Base-by-base conservation (phyloP, 2,888 invertebrate species). In the Caenorhabditis drosophilae region DNA sequence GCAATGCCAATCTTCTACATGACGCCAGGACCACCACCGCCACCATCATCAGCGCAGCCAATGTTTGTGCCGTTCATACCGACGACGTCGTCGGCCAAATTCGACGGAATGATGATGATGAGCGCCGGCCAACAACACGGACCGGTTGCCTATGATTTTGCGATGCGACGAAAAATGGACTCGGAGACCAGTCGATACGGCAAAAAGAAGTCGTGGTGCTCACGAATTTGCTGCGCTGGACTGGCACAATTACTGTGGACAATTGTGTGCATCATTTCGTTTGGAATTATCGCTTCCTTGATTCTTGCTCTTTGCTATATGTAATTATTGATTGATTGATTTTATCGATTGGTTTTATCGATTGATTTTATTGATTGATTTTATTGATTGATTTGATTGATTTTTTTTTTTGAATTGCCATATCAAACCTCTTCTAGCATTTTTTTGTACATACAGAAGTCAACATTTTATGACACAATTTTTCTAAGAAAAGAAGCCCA, bases 211-310 rank as follows among this genome's bases (percentile, higher is more conserved):
- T 38, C 47, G 0, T 64, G 54, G 55, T 64, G 64, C 16, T 58
- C 58, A 15, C 35, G 55, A 20, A 74, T 72, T 35, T 77, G 77
- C 45, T 77, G 77, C 52, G 75, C 68, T 7, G 77, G 77, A 26
- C 68, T 74, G 20, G 77, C 77, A 15, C 70, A 77, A 44, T 36
- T 77, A 15, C 54, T 77, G 15, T 77, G 77, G 77, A 64, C 68
- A 12, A 71, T 76, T 40, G 68, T 76, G 7, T 66, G 67, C 27
- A 64, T 76, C 25, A 66, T 73, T 7, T 61, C 70, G 2, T 59
- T 75, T 26, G 76, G 75, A 22, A 60, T 73, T 11, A 56, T 73
- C 20, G 67, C 71, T 20, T 69, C 73, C 0, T 54, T 76, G n/a
- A 59, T 76, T 41, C 46, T 73, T 25, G 66, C 76, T n/a, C 51